Evolutionary conservation across 2,113 vertebrate genomes (phyloP).

Genomic region (Catharus fuscescens): DNA sequence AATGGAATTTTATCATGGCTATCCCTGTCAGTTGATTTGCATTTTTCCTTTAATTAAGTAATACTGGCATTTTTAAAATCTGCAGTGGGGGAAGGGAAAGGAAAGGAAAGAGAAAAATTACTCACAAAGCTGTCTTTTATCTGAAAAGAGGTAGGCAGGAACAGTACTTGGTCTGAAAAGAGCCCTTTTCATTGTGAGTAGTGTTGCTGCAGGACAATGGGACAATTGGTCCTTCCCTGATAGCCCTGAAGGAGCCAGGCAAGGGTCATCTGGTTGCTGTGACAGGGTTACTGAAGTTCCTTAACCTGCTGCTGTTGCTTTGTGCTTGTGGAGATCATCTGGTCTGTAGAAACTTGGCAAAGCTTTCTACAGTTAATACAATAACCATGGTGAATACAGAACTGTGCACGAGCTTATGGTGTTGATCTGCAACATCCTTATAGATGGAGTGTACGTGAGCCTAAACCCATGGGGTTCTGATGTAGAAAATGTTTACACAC

Average conservation of each 20-base stretch:
- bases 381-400: background rate
- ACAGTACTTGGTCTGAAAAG: background rate
- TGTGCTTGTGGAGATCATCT: background rate
- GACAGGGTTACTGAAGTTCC: background rate
- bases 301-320: background rate
- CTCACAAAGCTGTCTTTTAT: background rate
- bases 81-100: background rate
- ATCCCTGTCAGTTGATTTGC: background rate
- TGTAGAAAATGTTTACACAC: background rate
- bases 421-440: background rate
- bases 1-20: background rate
- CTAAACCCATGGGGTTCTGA: background rate
- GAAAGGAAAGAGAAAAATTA: background rate
- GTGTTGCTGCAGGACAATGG: rapidly evolving
- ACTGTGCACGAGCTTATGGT: background rate
- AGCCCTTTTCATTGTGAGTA: background rate
- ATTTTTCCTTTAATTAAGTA: background rate
- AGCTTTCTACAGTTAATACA: background rate
- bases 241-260: background rate
- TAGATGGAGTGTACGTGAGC: rapidly evolving
- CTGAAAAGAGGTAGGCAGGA: background rate
- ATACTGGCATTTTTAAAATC: background rate
- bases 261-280: background rate
- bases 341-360: background rate
- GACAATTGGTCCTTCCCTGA: background rate